These are phyloP conservation scores for Loxodonta africana DNA, from an alignment of 2,113 vertebrate genomes.

Conservation along the genomic window DNA sequence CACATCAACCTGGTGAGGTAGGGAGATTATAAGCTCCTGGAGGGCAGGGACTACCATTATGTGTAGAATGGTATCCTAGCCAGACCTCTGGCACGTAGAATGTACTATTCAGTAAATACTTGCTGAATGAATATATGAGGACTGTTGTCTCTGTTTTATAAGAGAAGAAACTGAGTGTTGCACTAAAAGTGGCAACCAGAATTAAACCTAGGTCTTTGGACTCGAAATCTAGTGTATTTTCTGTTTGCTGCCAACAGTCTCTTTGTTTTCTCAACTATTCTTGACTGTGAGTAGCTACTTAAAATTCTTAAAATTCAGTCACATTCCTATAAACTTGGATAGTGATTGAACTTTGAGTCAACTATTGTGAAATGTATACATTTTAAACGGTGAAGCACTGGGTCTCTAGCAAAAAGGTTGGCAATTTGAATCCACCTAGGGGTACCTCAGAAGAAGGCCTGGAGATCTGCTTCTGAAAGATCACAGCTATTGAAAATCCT, in stretches of 20 bases:
- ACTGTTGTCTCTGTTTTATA: slow-evolving; percentile 28
- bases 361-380: background rate
- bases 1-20: background rate
- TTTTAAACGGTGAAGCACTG: background rate
- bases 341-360: slow-evolving; percentile 57
- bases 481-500: background rate
- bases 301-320: slow-evolving; percentile 53
- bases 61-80: background rate
- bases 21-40: background rate
- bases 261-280: slow-evolving; percentile 19
- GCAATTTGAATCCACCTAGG: background rate
- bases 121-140: background rate
- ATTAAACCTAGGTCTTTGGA: slow-evolving; percentile 33
- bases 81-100: background rate
- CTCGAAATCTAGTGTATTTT: slow-evolving; percentile 37
- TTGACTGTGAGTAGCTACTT: background rate
- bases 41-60: background rate
- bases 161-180: background rate
- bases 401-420: background rate
- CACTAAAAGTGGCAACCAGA: background rate
- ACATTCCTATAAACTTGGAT: background rate
- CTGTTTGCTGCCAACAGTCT: background rate
- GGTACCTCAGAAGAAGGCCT: background rate
- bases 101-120: background rate
- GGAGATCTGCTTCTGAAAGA: background rate